These are phyloP conservation scores for Thymelicus sylvestris DNA, from an alignment of 2,888 invertebrate species.

Conservation along the genomic window DNA sequence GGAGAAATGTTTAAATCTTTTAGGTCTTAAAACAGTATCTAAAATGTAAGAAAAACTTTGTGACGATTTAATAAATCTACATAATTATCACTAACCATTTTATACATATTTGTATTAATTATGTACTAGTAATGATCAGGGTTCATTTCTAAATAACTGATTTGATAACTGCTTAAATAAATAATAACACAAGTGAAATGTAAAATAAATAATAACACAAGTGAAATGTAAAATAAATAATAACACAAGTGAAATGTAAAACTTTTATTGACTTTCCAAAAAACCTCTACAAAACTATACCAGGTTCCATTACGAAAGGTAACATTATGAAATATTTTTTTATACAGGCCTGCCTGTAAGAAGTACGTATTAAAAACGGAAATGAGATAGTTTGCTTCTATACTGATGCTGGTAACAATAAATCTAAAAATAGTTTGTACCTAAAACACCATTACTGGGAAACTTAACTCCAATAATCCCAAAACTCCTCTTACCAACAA, in stretches of 20 bases:
- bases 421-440: constrained; percentile 36
- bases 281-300: constrained; percentile 83
- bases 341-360: constrained; percentile 11
- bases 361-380: constrained; percentile 24
- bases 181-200: constrained; percentile 44
- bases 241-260: constrained; percentile 47
- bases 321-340: constrained; percentile 56
- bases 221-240: constrained; percentile 43
- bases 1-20: constrained; percentile 93
- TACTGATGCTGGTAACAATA: constrained; percentile 28
- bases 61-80: constrained; percentile 18
- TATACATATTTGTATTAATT: constrained; percentile 10
- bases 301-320: constrained; percentile 70
- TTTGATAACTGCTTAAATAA: constrained; percentile 36
- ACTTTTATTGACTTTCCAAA: constrained; percentile 76
- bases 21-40: constrained; percentile 95
- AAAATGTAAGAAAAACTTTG: constrained; percentile 88
- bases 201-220: constrained; percentile 43
- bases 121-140: constrained; percentile 2
- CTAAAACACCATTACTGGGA: constrained; percentile 25
- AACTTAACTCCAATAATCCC: constrained; percentile 15
- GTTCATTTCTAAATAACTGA: constrained; percentile 7
- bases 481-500: constrained; percentile 2
- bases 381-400: constrained; percentile 13
- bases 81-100: constrained; percentile 14